Evolutionary conservation across 53 echinoderm and acorn worm genomes (phyloP), one percentile per base, ranked within the genome.

Genomic region (Luidia sarsii): DNA sequence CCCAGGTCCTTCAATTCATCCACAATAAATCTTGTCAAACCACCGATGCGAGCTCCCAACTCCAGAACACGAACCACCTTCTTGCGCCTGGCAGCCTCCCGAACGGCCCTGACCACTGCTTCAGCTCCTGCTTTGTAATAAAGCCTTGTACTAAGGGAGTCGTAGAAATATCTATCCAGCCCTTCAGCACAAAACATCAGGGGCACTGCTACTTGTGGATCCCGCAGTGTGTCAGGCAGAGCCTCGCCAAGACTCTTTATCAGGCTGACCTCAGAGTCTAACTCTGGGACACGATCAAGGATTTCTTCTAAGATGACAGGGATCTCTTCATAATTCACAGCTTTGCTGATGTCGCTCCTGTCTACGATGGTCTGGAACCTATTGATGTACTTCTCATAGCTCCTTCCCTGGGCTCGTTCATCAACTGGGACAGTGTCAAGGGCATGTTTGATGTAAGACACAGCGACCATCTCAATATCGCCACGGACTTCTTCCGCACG

Each of bases 41-140:
- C 91, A 33, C 96, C 96, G 67, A 86, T 90, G 45, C 88, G 73
- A 87, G 79, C 63, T 79, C 95, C 95, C 19, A 95, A 80, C 52
- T 95, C 95, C 2, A 95, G 82, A 13, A 95, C 67, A 49, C 95
- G 39, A 14, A 95, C 92, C 20, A 92, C 87, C 7, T 67, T 59
- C 65, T 95, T 95, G 31, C 46, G 39, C 34, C 87, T 79, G 15
- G 86, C 75, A 46, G 92, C 87, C 49, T 86, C 85, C 45, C 62
- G 49, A 25, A 95, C 84, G 20, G 92, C 79, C 45, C 79, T 56
- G 9, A 64, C 50, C 31, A 90, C 60, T 22, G 83, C 86, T 70
- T 89, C 90, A 49, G 89, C 85, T 33, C 64, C 71, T 4, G 84
- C 87, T 55, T 86, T 87, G 87, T 95, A 89, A 55, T 83, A 90